These are phyloP conservation scores for Ceratothoa steindachneri DNA, from an alignment of 2,888 invertebrate genomes.

Conservation along the genomic window DNA sequence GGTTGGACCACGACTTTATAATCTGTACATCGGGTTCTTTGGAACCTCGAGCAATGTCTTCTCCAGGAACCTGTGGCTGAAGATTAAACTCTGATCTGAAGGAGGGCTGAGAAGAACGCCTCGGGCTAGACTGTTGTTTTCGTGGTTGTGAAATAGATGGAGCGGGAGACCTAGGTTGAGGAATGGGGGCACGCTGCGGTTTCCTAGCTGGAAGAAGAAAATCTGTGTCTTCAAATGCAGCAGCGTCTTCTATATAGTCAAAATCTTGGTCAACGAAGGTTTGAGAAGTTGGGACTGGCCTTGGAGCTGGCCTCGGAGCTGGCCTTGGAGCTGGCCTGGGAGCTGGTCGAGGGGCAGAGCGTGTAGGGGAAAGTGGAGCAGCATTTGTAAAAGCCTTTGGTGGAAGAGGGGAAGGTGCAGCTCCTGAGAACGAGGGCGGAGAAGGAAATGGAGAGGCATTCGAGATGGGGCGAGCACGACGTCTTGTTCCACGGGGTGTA, in stretches of 20 bases:
- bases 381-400: too few species aligned
- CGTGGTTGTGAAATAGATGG: neutral
- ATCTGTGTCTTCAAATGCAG: too few species aligned
- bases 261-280: too few species aligned
- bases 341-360: neutral
- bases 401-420: neutral
- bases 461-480: neutral
- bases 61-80: neutral
- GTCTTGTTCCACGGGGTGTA: neutral
- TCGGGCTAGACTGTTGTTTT: neutral
- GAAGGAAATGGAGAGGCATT: neutral
- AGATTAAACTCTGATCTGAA: conserved; percentile 8
- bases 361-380: conserved; percentile 14
- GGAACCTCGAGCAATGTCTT: conserved; percentile 13
- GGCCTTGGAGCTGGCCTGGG: neutral
- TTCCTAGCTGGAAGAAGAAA: neutral
- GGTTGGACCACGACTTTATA: conserved; percentile 65
- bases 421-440: neutral
- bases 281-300: conserved; percentile 1
- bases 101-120: neutral
- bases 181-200: neutral
- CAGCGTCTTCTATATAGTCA: too few species aligned
- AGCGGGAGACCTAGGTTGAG: neutral
- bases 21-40: conserved; percentile 50
- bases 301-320: neutral